Evolutionary conservation across 2,113 vertebrate species (phyloP).

Genomic region (Lepus europaeus): DNA sequence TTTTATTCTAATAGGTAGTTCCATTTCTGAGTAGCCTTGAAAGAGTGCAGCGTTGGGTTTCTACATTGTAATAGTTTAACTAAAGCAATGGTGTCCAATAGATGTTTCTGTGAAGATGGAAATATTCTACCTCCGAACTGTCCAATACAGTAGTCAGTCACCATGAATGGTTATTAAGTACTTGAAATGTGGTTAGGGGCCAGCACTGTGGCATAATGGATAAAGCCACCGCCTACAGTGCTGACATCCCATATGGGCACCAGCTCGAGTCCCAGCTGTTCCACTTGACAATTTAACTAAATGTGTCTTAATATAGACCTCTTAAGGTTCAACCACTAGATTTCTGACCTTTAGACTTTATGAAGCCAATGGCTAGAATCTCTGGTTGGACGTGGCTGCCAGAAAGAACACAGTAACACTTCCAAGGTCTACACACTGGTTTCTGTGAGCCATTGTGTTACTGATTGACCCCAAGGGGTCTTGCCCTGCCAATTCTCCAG

Average conservation of each 20-base stretch:
- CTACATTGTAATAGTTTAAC: background rate
- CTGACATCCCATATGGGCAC: no score
- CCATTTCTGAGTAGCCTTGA: background rate
- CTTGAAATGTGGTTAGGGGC: background rate
- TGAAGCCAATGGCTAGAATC: background rate
- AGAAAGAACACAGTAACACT: background rate
- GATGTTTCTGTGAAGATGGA: background rate
- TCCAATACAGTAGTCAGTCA: background rate
- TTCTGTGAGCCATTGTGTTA: background rate
- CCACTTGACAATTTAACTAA: background rate
- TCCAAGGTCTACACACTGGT: background rate
- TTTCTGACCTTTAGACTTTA: background rate
- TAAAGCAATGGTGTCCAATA: background rate
- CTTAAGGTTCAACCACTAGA: background rate
- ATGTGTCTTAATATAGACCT: background rate
- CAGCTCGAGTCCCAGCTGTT: no score
- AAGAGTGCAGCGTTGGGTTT: background rate
- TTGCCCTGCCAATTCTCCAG: background rate
- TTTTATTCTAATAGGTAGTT: background rate
- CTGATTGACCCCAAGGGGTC: background rate
- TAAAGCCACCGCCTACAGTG: no score
- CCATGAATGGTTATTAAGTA: background rate
- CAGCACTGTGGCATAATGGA: no score
- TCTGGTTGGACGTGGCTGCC: background rate
- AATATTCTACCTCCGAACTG: background rate